Percentiles rank a stretch among this genome's conserved stretches.
phyloP scores from a whole-genome alignment of 2,113 vertebrate species.

The Myotis yumanensis region DNA sequence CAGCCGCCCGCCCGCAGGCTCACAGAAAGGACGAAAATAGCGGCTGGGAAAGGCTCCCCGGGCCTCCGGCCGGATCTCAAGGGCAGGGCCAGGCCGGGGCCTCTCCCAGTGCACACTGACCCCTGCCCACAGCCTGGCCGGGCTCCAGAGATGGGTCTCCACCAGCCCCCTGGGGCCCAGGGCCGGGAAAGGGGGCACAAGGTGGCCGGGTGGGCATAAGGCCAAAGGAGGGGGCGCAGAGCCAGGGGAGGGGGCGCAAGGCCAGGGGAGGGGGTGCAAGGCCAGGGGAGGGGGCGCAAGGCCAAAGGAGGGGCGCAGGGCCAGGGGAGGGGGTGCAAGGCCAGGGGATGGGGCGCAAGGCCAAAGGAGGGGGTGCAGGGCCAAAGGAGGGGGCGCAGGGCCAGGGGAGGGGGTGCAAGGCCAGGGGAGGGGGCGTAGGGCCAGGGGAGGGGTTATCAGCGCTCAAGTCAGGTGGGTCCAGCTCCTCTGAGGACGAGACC shows the following conservation, averaged over 20 bases:
- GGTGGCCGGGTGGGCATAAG: not conserved
- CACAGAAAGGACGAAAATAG: constrained; percentile 58
- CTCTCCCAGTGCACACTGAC: constrained; percentile 35
- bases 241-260: no score
- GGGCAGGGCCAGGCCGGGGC: not conserved
- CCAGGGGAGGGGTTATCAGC: accelerated
- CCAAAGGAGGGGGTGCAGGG: no score
- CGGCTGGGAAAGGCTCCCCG: constrained; percentile 20
- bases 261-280: no score
- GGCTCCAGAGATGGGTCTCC: not conserved
- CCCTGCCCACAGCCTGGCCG: constrained; percentile 31
- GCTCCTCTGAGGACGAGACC: not conserved
- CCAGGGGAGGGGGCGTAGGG: no score
- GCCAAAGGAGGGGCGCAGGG: no score
- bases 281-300: accelerated
- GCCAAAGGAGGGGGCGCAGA: not conserved
- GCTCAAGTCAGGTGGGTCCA: accelerated
- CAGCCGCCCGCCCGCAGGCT: not conserved
- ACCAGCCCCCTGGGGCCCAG: not conserved
- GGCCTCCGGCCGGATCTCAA: not conserved
- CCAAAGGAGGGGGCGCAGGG: no score
- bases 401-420: no score
- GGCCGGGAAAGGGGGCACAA: not conserved
- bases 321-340: accelerated
- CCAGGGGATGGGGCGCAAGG: no score